These are phyloP conservation scores for Himalopsyche tibetana DNA, from an alignment of 2,888 invertebrate species.

Conservation along the genomic window DNA sequence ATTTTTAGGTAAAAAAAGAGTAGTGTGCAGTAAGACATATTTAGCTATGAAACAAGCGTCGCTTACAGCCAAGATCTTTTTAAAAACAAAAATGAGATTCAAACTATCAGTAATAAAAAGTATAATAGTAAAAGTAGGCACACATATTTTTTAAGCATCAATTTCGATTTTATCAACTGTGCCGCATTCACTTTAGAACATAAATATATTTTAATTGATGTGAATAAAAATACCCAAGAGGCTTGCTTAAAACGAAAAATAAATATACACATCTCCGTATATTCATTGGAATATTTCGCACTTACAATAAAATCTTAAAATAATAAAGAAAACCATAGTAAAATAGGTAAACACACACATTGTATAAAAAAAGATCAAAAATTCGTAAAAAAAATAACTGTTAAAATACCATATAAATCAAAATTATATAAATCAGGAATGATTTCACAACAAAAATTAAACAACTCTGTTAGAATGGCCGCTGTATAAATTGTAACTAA, in stretches of 20 bases:
- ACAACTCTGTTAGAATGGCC: conserved; percentile 48
- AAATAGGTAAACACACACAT: conserved; percentile 31
- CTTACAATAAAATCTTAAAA: conserved; percentile 8
- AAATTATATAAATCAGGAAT: neutral
- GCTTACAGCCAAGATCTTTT: neutral
- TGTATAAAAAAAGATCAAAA: conserved; percentile 31
- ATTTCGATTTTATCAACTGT: no score
- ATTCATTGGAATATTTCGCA: neutral
- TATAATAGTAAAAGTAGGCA: no score
- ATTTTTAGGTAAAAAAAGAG: no score
- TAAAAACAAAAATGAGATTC: no score
- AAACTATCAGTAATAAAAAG: no score
- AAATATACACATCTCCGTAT: neutral
- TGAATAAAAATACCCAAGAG: neutral
- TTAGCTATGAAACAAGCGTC: neutral
- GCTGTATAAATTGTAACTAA: conserved; percentile 55
- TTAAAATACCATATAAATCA: neutral
- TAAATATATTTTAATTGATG: neutral
- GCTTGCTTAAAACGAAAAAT: conserved; percentile 1
- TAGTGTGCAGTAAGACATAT: no score
- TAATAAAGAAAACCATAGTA: conserved; percentile 21
- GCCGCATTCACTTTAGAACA: no score
- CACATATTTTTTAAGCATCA: no score
- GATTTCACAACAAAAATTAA: neutral
- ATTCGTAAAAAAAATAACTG: conserved; percentile 17